phyloP scores from a whole-genome alignment of 2,888 invertebrate genomes.

The Stenodera caucasica region DNA sequence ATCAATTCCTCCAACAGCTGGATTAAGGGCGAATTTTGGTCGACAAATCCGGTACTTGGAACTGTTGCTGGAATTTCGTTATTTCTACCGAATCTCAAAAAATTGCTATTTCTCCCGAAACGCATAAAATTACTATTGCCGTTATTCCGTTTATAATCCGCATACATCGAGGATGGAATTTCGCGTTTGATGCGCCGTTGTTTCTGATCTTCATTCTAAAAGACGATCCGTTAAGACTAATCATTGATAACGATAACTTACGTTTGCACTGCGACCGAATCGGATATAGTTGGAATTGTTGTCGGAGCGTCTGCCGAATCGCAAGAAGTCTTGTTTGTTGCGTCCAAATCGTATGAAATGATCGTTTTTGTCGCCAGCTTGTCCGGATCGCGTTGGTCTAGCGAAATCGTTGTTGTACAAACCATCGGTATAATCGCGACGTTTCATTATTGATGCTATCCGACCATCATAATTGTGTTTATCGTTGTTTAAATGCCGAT shows the following conservation, averaged over 20 bases:
- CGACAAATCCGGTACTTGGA: background rate
- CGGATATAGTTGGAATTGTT: slow-evolving; percentile 31
- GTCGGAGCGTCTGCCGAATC: slow-evolving; percentile 27
- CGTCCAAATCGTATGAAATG: slow-evolving; percentile 43
- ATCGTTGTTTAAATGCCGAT: slow-evolving; percentile 19
- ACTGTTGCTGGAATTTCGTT: slow-evolving; percentile 16
- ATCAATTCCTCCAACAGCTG: slow-evolving; percentile 26
- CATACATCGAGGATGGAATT: slow-evolving; percentile 8
- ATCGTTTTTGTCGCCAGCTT: slow-evolving; percentile 39
- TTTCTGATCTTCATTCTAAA: slow-evolving; percentile 21
- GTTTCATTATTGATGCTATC: slow-evolving; percentile 8
- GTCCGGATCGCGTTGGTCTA: slow-evolving; percentile 37
- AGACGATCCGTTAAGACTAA: background rate
- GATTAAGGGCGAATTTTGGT: slow-evolving; percentile 22
- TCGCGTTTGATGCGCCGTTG: slow-evolving; percentile 37
- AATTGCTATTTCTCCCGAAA: slow-evolving; percentile 43
- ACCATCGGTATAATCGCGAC: slow-evolving; percentile 23
- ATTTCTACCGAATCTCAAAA: slow-evolving; percentile 41
- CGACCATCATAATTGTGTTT: slow-evolving; percentile 15
- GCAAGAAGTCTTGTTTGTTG: slow-evolving; percentile 35
- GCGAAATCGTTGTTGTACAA: slow-evolving; percentile 34
- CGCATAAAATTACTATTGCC: slow-evolving; percentile 36
- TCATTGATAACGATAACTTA: background rate
- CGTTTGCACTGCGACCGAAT: slow-evolving; percentile 26
- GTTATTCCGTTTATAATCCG: slow-evolving; percentile 31